Conservation (phyloP, 1,140 invertebrate genomes). For the Heliconius hewitsoni region DNA sequence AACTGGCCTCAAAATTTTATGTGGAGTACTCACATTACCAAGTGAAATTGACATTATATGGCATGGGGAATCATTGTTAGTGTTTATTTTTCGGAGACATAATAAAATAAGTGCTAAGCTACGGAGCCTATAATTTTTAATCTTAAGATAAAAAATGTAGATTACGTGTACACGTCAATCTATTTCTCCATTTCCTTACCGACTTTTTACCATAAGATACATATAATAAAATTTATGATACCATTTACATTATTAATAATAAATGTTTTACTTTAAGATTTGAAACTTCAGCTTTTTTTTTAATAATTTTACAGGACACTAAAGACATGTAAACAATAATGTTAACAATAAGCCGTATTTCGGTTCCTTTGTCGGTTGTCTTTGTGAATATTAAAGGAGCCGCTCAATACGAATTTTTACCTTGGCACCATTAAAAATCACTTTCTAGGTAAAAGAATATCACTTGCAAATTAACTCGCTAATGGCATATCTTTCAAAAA, state of each 20-base stretch:
- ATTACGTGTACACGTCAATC: too few species aligned
- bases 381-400: conserved; percentile 59
- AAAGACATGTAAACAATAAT: conserved; percentile 25
- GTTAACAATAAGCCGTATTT: conserved; percentile 36
- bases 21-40: too few species aligned
- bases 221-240: background rate
- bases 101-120: too few species aligned
- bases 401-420: conserved; percentile 59
- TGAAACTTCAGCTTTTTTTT: background rate
- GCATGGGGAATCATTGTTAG: too few species aligned
- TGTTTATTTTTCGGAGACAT: too few species aligned
- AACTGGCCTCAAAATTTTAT: too few species aligned
- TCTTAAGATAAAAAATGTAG: too few species aligned
- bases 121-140: too few species aligned
- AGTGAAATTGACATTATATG: too few species aligned
- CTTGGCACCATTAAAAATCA: conserved; percentile 58
- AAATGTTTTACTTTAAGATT: background rate
- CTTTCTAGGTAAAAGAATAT: conserved; percentile 60
- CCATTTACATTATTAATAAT: background rate
- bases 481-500: conserved; percentile 42
- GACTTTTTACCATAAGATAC: too few species aligned
- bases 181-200: too few species aligned
- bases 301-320: background rate
- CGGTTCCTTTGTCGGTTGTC: conserved; percentile 60
- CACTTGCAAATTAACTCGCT: conserved; percentile 52